Conservation (phyloP, 2,113 vertebrate genomes). For the Castor canadensis region DNA sequence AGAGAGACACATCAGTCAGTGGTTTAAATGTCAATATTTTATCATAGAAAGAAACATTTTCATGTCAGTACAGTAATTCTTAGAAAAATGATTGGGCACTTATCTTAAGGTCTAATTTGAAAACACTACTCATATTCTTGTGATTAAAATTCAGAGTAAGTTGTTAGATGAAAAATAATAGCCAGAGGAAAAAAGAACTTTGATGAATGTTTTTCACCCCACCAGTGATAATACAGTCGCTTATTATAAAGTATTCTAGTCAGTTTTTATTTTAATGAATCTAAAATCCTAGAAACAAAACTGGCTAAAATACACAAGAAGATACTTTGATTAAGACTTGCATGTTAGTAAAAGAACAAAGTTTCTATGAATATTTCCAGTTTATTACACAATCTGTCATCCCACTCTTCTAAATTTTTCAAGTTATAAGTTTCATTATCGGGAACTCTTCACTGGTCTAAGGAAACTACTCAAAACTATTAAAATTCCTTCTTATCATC, state of each 20-base stretch:
- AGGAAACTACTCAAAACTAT: neutral
- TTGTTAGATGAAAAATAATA: neutral
- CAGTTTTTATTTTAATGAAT: neutral
- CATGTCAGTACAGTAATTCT: neutral
- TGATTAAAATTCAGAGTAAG: neutral
- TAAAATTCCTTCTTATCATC: neutral
- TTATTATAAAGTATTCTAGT: neutral
- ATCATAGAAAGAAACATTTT: neutral
- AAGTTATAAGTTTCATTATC: neutral
- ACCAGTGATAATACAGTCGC: neutral
- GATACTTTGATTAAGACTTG: neutral
- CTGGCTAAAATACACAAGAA: neutral
- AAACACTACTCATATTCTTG: neutral
- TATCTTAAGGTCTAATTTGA: slow-evolving; percentile 1
- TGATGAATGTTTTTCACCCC: neutral
- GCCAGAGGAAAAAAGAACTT: neutral
- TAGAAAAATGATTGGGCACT: neutral
- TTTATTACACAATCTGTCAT: neutral
- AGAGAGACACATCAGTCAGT: neutral
- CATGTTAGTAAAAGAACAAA: neutral
- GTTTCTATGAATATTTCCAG: neutral
- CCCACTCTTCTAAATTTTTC: neutral
- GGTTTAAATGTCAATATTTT: neutral
- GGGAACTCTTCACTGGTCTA: neutral
- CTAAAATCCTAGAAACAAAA: neutral